Conservation (phyloP, 2,113 vertebrate species). For the Polypterus bichir region DNA sequence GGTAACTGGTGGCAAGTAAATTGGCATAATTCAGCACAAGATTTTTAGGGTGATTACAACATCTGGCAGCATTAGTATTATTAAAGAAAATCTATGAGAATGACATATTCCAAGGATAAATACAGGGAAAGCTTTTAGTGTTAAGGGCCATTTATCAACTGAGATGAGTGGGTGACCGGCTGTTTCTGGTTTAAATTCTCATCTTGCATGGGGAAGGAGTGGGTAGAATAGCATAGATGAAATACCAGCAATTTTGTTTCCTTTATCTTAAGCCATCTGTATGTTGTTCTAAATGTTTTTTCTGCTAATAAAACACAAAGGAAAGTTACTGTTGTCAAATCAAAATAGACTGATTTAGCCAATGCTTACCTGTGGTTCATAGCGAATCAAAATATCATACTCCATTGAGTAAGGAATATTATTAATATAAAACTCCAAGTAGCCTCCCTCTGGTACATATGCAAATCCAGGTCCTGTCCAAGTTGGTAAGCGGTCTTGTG, state of each 20-base stretch:
- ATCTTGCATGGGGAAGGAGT: too few species aligned
- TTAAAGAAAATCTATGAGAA: too few species aligned
- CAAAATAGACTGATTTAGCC: background rate
- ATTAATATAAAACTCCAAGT: conserved; percentile 79
- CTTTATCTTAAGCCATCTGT: background rate
- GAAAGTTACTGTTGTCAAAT: background rate
- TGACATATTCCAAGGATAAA: background rate
- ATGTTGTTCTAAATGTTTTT: background rate
- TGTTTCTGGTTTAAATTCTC: too few species aligned
- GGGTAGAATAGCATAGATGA: too few species aligned
- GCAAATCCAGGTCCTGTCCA: conserved; percentile 91
- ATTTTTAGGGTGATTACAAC: background rate
- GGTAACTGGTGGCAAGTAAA: conserved; percentile 54
- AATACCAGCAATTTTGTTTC: background rate
- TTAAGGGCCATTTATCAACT: background rate
- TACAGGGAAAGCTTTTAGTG: background rate
- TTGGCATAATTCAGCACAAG: background rate
- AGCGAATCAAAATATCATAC: conserved; percentile 83
- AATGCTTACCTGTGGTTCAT: conserved; percentile 78
- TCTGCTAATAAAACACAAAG: background rate
- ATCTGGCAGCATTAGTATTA: too few species aligned
- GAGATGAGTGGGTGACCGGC: background rate
- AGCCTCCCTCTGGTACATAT: conserved; percentile 78
- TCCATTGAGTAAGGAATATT: conserved; percentile 92
- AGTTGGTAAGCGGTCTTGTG: conserved; percentile 69